Percentiles rank a stretch among this genome's conserved stretches.
Evolutionary conservation across 2,797 vertebrate genomes (phyloP).

Genomic region (Amblyraja radiata): DNA sequence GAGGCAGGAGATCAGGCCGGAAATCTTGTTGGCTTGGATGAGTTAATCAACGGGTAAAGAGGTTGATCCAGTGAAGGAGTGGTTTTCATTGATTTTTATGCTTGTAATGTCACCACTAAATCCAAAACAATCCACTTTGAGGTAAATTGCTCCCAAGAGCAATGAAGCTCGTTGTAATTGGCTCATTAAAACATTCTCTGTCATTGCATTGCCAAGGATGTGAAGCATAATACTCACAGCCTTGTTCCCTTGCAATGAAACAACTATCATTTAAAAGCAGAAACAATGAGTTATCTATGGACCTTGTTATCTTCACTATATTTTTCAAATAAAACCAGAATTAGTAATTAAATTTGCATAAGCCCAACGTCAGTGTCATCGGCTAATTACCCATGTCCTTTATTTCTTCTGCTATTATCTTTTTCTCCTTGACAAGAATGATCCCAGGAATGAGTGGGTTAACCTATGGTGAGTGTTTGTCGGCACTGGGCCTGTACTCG

Average conservation of each 20-base stretch:
- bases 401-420: not conserved
- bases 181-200: not conserved
- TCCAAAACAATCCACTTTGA: not conserved
- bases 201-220: not conserved
- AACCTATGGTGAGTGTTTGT: no score
- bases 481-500: no score
- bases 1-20: not conserved
- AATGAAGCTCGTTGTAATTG: not conserved
- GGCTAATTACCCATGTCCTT: not conserved
- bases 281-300: not conserved
- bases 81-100: conserved; percentile 12
- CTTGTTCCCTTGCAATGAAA: not conserved
- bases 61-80: not conserved
- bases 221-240: not conserved
- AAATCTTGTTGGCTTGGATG: not conserved
- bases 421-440: not conserved
- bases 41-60: not conserved
- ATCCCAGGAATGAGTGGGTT: no score
- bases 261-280: not conserved
- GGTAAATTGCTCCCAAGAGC: not conserved
- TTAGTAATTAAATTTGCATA: not conserved
- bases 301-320: not conserved
- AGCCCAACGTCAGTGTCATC: not conserved
- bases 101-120: not conserved
- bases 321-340: not conserved